These are phyloP conservation scores for Xiphias gladius DNA, from an alignment of 2,113 vertebrate genomes.

Conservation along the genomic window DNA sequence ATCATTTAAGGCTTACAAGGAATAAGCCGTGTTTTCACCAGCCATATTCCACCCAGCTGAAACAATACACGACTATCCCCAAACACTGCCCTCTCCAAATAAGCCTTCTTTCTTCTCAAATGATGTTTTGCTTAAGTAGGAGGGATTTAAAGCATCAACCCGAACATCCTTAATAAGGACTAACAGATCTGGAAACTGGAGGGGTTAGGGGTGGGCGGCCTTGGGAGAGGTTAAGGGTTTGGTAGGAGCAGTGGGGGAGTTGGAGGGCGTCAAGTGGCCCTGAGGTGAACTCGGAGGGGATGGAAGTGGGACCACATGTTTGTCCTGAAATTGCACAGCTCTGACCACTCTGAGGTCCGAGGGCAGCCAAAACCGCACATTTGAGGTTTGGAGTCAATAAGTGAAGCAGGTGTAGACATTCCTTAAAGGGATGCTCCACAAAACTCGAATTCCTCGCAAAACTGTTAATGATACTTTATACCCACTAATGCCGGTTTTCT, in stretches of 20 bases:
- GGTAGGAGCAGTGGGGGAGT: slow-evolving; percentile 35
- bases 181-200: slow-evolving; percentile 46
- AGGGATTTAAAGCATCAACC: slow-evolving; percentile 58
- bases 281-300: slow-evolving; percentile 56
- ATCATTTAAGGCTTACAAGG: slow-evolving; percentile 11
- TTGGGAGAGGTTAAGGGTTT: slow-evolving; percentile 48
- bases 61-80: slow-evolving; percentile 70
- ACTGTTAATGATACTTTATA: slow-evolving; percentile 22
- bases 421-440: slow-evolving; percentile 28
- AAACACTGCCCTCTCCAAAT: slow-evolving; percentile 62
- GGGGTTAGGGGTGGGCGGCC: slow-evolving; percentile 7
- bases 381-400: slow-evolving; percentile 43
- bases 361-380: slow-evolving; percentile 47
- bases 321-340: slow-evolving; percentile 37
- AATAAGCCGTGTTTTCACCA: slow-evolving; percentile 31
- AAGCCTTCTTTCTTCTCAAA: slow-evolving; percentile 54
- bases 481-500: slow-evolving; percentile 8
- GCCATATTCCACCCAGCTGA: slow-evolving; percentile 73
- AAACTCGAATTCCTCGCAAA: slow-evolving; percentile 9
- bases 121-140: slow-evolving; percentile 69
- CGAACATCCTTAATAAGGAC: slow-evolving; percentile 62
- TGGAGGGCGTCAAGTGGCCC: slow-evolving; percentile 16
- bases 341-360: slow-evolving; percentile 24
- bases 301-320: slow-evolving; percentile 74
- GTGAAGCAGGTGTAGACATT: slow-evolving; percentile 27